These are phyloP conservation scores for Caenorhabditis sp. DNA, from an alignment of 2,888 invertebrate species.

Conservation along the genomic window DNA sequence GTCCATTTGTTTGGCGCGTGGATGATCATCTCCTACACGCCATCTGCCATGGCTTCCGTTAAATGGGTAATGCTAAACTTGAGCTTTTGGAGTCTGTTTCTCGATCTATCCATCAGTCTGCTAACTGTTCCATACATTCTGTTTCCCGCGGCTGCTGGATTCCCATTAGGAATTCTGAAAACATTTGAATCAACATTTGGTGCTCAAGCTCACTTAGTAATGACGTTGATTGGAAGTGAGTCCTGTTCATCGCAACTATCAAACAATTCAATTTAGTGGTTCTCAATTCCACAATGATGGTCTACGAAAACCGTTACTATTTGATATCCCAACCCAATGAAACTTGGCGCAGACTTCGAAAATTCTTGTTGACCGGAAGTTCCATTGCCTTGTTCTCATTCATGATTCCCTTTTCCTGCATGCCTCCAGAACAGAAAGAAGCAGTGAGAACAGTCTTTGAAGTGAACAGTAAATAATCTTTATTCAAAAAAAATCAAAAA, in stretches of 20 bases:
- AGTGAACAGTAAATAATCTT: not conserved
- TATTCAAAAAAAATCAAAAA: not conserved
- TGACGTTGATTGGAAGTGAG: not conserved
- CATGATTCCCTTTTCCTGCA: not conserved
- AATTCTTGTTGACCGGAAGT: not conserved
- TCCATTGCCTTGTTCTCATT: not conserved
- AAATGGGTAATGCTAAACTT: constrained; percentile 9
- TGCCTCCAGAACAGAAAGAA: not conserved
- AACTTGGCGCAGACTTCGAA: not conserved
- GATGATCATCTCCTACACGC: not conserved
- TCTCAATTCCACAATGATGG: not conserved
- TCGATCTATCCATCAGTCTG: constrained; percentile 2
- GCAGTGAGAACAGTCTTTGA: not conserved
- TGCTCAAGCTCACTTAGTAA: not conserved
- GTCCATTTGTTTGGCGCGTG: not conserved
- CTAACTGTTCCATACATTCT: constrained; percentile 1
- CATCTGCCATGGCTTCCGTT: not conserved
- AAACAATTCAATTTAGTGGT: not conserved
- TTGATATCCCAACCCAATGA: not conserved
- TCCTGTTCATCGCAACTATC: not conserved
- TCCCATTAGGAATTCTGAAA: not conserved
- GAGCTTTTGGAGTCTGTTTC: not conserved
- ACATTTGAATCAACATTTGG: not conserved
- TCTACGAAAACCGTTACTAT: not conserved
- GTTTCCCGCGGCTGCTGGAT: constrained; percentile 10